Percentiles rank a stretch among this genome's conserved stretches.
Conservation (phyloP, 2,113 vertebrate species). For the Rissa tridactyla region DNA sequence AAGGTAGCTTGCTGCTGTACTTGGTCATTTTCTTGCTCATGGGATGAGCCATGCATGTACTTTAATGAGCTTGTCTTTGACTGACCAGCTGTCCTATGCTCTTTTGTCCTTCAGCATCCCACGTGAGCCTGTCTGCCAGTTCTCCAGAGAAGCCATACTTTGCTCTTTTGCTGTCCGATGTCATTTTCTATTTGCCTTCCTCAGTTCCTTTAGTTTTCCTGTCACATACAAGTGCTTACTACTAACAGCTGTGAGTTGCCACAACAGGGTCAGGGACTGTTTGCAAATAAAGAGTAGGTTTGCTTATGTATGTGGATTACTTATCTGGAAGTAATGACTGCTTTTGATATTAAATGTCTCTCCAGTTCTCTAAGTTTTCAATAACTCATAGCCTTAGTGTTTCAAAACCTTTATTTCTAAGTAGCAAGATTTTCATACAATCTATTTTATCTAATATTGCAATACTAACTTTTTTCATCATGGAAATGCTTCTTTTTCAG, state of each 20-base stretch:
- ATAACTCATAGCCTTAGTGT: not conserved
- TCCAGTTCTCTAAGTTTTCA: not conserved
- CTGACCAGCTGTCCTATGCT: not conserved
- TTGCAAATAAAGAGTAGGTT: not conserved
- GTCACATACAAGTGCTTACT: not conserved
- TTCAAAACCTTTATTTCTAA: not conserved
- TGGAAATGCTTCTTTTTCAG: conserved; percentile 69
- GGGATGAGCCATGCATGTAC: not conserved
- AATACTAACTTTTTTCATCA: not conserved
- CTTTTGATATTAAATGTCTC: not conserved
- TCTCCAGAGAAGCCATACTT: not conserved
- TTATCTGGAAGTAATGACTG: not conserved
- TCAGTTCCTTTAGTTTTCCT: not conserved
- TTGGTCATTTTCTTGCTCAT: not conserved
- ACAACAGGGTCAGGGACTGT: not conserved
- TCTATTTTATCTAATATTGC: not conserved
- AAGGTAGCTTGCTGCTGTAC: not conserved
- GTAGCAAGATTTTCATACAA: not conserved
- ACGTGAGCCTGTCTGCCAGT: not conserved
- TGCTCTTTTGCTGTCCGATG: not conserved
- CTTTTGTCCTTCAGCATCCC: not conserved
- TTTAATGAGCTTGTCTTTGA: not conserved
- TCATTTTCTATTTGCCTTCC: not conserved
- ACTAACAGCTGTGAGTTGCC: not conserved
- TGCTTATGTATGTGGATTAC: not conserved